Percentiles rank a stretch among this genome's conserved stretches.
phyloP scores from a whole-genome alignment of 1,140 invertebrate species.

The Eriosoma lanigerum region DNA sequence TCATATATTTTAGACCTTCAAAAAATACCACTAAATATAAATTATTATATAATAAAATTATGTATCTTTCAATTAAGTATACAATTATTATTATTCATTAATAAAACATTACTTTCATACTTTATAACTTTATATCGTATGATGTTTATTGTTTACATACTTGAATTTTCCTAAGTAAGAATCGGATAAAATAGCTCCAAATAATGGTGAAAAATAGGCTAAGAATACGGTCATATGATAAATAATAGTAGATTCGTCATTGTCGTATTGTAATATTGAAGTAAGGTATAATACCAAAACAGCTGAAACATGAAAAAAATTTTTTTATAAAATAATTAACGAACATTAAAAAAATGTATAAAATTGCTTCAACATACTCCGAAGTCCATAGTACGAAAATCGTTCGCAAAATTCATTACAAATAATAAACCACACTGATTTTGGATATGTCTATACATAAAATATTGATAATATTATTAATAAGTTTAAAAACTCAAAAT shows the following conservation, averaged over 20 bases:
- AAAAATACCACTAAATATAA: too few species aligned
- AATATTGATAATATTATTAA: background rate
- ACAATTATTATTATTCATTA: too few species aligned
- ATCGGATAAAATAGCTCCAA: conserved; percentile 87
- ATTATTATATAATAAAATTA: too few species aligned
- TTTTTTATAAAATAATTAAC: background rate
- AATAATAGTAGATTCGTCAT: conserved; percentile 72
- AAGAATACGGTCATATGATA: conserved; percentile 81
- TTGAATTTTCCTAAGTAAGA: conserved; percentile 69
- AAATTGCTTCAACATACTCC: conserved; percentile 77
- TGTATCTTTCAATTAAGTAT: too few species aligned
- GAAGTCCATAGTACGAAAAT: conserved; percentile 95
- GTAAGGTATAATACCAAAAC: conserved; percentile 79
- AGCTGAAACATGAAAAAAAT: conserved; percentile 62
- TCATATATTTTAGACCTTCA: too few species aligned
- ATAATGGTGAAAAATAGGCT: conserved; percentile 81
- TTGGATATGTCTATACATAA: conserved; percentile 67
- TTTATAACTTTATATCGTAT: too few species aligned
- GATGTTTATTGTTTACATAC: conserved; percentile 57
- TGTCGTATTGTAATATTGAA: conserved; percentile 67
- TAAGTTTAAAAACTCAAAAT: too few species aligned
- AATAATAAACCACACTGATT: conserved; percentile 90
- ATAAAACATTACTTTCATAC: too few species aligned
- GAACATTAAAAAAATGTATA: too few species aligned
- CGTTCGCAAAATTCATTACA: conserved; percentile 96